These are phyloP conservation scores for Pherbina coryleti DNA, from an alignment of 2,888 invertebrate genomes.

Conservation along the genomic window DNA sequence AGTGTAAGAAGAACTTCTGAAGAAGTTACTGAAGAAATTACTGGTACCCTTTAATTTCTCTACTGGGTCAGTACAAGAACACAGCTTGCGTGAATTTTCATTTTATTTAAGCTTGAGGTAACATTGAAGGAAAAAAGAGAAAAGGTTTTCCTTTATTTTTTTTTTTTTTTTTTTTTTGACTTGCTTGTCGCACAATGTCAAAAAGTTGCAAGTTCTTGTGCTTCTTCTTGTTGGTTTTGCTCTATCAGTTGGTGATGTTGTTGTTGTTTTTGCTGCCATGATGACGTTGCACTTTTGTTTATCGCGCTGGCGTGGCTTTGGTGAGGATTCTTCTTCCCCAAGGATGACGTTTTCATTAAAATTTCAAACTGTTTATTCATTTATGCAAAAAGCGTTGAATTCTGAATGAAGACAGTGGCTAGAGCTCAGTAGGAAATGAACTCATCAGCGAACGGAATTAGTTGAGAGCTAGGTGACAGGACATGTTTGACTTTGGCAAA, in stretches of 20 bases:
- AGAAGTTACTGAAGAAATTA: no score
- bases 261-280: background rate
- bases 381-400: background rate
- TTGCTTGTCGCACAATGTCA: background rate
- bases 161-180: no score
- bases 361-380: background rate
- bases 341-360: constrained; percentile 8
- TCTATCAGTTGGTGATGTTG: background rate
- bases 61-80: no score
- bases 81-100: no score
- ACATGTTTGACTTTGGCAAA: background rate
- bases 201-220: background rate
- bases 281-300: background rate
- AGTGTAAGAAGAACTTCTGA: no score
- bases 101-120: no score
- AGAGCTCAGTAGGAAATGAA: constrained; percentile 1
- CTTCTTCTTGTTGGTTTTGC: background rate
- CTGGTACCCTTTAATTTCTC: no score
- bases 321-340: background rate
- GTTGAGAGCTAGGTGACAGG: background rate
- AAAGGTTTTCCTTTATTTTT: no score
- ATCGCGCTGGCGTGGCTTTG: background rate
- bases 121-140: no score
- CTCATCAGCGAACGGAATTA: background rate
- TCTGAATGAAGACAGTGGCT: background rate